Percentiles rank a stretch among this genome's conserved stretches.
phyloP scores from a whole-genome alignment of 1,140 invertebrate genomes.

The Vollenhovia emeryi region DNA sequence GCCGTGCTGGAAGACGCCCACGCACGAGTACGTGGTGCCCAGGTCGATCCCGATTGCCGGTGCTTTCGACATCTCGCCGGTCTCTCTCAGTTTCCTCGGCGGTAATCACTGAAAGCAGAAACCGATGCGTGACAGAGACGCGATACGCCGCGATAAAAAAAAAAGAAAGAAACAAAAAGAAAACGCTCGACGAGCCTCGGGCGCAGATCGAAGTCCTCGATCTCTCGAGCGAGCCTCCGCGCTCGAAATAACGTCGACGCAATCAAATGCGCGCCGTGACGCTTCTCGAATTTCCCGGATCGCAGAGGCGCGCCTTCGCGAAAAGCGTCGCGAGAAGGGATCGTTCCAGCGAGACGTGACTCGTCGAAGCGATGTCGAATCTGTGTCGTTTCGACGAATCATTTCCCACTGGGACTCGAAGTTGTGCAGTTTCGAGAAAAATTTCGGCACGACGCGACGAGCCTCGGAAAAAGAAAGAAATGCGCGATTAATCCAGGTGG shows the following conservation, averaged over 20 bases:
- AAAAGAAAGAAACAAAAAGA: neutral
- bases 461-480: too few relatives aligned
- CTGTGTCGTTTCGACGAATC: too few relatives aligned
- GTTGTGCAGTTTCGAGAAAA: neutral
- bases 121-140: neutral
- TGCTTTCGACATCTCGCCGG: constrained; percentile 79
- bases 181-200: neutral
- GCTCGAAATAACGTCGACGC: neutral
- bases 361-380: too few relatives aligned
- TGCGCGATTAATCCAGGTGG: neutral
- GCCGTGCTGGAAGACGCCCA: constrained; percentile 92
- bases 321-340: too few relatives aligned
- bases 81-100: neutral
- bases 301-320: neutral
- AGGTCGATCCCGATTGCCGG: constrained; percentile 91
- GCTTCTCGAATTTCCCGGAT: neutral
- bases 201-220: neutral
- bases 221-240: neutral
- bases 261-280: neutral
- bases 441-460: neutral
- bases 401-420: too few relatives aligned
- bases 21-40: constrained; percentile 93
- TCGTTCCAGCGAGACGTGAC: too few relatives aligned
- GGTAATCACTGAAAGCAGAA: neutral
- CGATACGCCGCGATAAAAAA: too few relatives aligned